These are phyloP conservation scores for Nicator chloris DNA, from an alignment of 2,113 vertebrate species.

Conservation along the genomic window DNA sequence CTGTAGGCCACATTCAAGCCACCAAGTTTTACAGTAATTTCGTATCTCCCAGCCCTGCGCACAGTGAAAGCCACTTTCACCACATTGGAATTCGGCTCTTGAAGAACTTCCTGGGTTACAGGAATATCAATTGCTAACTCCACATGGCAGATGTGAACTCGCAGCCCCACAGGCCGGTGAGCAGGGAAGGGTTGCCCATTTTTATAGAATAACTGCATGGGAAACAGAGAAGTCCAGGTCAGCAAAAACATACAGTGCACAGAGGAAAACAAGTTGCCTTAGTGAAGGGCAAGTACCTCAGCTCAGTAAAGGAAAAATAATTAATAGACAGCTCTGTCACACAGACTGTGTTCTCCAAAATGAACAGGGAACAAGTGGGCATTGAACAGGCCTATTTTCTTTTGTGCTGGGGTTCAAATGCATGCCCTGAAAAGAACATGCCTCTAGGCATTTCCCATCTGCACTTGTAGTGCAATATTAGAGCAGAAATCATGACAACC, in stretches of 20 bases:
- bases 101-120: slow-evolving; percentile 93
- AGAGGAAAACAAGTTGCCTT: not conserved
- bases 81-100: slow-evolving; percentile 89
- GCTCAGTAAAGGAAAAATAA: not conserved
- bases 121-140: slow-evolving; percentile 95
- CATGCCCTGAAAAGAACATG: not conserved
- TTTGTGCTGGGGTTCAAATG: not conserved
- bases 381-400: not conserved
- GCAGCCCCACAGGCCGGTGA: slow-evolving; percentile 88
- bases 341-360: not conserved
- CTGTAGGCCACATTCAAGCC: slow-evolving; percentile 96
- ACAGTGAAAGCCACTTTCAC: slow-evolving; percentile 97
- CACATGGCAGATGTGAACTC: slow-evolving; percentile 93
- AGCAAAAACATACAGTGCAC: not conserved
- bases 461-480: not conserved
- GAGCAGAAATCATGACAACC: not conserved
- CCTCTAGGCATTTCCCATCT: not conserved
- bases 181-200: slow-evolving; percentile 96
- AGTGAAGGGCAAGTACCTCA: not conserved
- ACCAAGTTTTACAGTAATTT: slow-evolving; percentile 92
- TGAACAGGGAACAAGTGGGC: not conserved
- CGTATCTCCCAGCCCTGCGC: slow-evolving; percentile 93
- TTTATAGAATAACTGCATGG: slow-evolving; percentile 90
- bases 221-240: not conserved
- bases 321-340: not conserved